phyloP scores from a whole-genome alignment of 2,797 vertebrate species.

The Lepilemur septentrionalis region DNA sequence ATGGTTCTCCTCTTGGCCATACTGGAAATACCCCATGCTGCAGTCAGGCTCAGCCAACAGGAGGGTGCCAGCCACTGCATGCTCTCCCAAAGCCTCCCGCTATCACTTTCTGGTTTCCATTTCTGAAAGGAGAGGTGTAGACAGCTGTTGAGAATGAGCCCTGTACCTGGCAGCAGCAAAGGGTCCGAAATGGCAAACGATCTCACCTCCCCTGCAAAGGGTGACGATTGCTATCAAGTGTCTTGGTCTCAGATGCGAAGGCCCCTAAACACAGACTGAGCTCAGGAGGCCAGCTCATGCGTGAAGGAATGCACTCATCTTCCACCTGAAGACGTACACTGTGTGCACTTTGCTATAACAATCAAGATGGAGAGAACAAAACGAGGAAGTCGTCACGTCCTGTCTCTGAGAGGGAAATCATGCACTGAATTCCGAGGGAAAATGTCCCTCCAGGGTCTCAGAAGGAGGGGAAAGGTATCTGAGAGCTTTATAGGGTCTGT shows the following conservation, averaged over 20 bases:
- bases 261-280: neutral
- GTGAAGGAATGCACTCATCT: neutral
- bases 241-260: neutral
- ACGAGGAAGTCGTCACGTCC: conserved; percentile 77
- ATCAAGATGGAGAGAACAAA: conserved; percentile 71
- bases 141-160: neutral
- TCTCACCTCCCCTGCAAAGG: neutral
- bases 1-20: neutral
- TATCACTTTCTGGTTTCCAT: neutral
- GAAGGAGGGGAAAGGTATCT: conserved; percentile 64
- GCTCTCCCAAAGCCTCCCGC: neutral
- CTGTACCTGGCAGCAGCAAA: conserved; percentile 57
- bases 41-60: neutral
- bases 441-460: neutral
- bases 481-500: neutral
- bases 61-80: neutral
- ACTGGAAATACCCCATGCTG: neutral
- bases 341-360: conserved; percentile 44
- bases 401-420: conserved; percentile 6
- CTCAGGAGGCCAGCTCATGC: neutral
- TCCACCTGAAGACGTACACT: neutral
- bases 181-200: neutral
- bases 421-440: conserved; percentile 37
- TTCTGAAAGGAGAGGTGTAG: neutral
- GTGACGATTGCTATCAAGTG: neutral